Base-by-base conservation (phyloP, 2,888 invertebrate genomes). In the Apocheima hispidaria region DNA sequence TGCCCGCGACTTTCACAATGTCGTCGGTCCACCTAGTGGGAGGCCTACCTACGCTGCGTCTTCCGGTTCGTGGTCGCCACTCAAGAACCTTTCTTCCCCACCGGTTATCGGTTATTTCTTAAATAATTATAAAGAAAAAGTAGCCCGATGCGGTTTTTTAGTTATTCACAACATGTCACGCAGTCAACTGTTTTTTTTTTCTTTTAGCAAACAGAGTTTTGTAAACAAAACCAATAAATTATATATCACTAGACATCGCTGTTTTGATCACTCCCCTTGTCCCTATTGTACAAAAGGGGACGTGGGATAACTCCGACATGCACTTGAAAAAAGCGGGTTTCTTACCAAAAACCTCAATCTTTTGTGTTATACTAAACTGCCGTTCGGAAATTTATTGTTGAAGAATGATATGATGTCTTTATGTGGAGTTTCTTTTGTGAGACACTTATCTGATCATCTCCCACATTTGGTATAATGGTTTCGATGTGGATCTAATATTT, bases 321-420 rank as follows among this genome's bases (percentile, higher is more conserved):
- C 76, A 78, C 74, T 82, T 72, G 79, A 87, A 89, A 86, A 86
- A 81, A 79, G 77, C 79, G 68, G 78, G 80, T 80, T 84, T 79
- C 77, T 78, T 53, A 53, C 82, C 78, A 79, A 84, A 81, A 86
- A 84, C 85, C 84, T 82, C 83, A 82, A 80, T 73, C 86, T 84
- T 85, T 92, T 92, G 87, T 92, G 80, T 82, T 79, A 84, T 86
- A 83, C 80, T 78, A 85, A 88, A 89, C 86, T 90, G 90, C 84
- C 87, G 87, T 88, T 85, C 81, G 77, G 76, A 82, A 88, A 91
- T 92, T 91, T 92, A 92, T 87, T 89, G 90, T 90, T 78, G 79
- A 81, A 81, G 85, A 88, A 88, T 89, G 87, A 91, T 92, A 90
- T 91, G 92, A 92, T 90, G 91, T 92, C 92, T 92, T 90, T 92